Percentiles rank a stretch among this genome's conserved stretches.
Conservation (phyloP, 2,113 vertebrate species). For the Hemiscyllium ocellatum region DNA sequence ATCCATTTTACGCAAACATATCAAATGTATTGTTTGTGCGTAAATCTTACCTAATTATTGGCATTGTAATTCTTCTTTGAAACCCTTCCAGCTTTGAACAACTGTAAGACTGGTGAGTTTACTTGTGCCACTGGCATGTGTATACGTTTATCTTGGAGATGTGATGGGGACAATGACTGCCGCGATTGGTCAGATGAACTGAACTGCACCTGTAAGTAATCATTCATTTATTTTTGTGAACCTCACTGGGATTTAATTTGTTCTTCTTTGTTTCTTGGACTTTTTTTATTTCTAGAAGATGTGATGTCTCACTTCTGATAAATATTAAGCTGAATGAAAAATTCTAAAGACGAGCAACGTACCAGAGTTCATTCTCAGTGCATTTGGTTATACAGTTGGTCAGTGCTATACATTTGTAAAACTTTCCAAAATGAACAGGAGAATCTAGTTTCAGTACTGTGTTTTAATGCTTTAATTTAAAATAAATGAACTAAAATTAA, state of each 20-base stretch:
- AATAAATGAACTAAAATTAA: neutral
- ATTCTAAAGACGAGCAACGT: neutral
- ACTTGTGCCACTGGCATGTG: slow-evolving; percentile 88
- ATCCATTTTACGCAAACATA: neutral
- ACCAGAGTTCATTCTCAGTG: neutral
- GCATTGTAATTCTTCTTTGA: neutral
- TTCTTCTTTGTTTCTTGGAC: neutral
- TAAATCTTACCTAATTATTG: neutral
- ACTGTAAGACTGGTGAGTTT: slow-evolving; percentile 77
- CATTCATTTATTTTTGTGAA: neutral
- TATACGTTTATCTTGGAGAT: slow-evolving; percentile 86
- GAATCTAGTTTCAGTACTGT: neutral
- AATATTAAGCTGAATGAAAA: neutral
- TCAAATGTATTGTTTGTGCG: neutral
- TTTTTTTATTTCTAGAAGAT: neutral
- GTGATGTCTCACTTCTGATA: neutral
- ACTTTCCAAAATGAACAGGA: neutral
- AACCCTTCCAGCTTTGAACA: slow-evolving; percentile 46
- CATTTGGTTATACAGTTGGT: neutral
- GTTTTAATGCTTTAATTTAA: neutral
- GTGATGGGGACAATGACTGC: slow-evolving; percentile 95
- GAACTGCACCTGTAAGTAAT: slow-evolving; percentile 81
- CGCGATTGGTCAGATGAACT: slow-evolving; percentile 93
- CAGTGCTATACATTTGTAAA: neutral
- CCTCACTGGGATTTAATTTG: neutral